Percentiles rank a stretch among this genome's conserved stretches.
phyloP scores from a whole-genome alignment of 2,888 invertebrate species.

The Neocrepidodera transversa region DNA sequence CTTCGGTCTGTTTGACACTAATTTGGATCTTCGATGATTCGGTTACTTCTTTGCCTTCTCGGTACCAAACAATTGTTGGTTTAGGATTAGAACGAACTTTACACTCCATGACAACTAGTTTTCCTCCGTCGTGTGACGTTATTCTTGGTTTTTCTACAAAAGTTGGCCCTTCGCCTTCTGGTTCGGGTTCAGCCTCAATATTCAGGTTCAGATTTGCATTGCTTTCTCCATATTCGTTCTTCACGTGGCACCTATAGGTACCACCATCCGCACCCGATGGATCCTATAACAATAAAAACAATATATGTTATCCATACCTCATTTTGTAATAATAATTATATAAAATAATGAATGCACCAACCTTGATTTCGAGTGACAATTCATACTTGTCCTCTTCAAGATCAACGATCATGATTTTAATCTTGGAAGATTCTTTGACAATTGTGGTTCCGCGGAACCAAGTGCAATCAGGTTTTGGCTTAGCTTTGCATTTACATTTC shows the following conservation, averaged over 20 bases:
- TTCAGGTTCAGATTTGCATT: conserved; percentile 96
- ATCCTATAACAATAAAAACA: conserved; percentile 65
- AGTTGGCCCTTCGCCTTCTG: conserved; percentile 91
- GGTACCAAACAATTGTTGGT: conserved; percentile 84
- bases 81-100: conserved; percentile 78
- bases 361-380: conserved; percentile 82
- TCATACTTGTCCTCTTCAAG: conserved; percentile 88
- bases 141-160: conserved; percentile 92
- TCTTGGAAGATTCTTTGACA: conserved; percentile 85
- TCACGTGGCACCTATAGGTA: conserved; percentile 91
- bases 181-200: conserved; percentile 95
- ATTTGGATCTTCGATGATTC: conserved; percentile 84
- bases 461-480: conserved; percentile 91
- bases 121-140: conserved; percentile 82
- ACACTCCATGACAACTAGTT: conserved; percentile 87
- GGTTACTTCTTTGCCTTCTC: conserved; percentile 78
- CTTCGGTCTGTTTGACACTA: conserved; percentile 73
- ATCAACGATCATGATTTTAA: conserved; percentile 77
- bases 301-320: not conserved
- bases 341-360: conserved; percentile 49
- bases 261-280: conserved; percentile 84
- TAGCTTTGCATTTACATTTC: conserved; percentile 95
- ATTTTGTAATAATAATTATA: not conserved
- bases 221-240: conserved; percentile 95
- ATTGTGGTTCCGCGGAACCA: conserved; percentile 93